Base-by-base conservation (phyloP, 2,888 invertebrate genomes). In the Alitta virens region DNA sequence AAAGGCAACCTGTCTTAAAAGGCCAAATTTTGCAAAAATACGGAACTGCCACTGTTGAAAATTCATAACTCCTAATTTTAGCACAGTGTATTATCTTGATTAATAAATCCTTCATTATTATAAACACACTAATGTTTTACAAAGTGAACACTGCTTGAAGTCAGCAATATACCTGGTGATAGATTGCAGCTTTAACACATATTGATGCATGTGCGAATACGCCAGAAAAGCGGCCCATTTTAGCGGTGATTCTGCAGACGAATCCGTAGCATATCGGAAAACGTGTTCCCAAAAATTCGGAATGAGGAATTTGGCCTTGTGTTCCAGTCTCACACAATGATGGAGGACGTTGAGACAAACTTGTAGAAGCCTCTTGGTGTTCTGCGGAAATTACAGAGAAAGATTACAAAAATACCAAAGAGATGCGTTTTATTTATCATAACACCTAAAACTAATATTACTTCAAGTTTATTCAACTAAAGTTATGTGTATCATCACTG, bases 141-240 rank as follows among this genome's bases (percentile, higher is more conserved):
- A n/a, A n/a, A n/a, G n/a, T n/a, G n/a, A n/a, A n/a, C n/a, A n/a
- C n/a, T n/a, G n/a, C n/a, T n/a, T n/a, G n/a, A n/a, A n/a, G n/a
- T n/a, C n/a, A n/a, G n/a, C n/a, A n/a, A n/a, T n/a, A n/a, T n/a
- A 33, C 33, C 33, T 33, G 12, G 33, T 33, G 12, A 33, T 33
- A 33, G 33, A 33, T n/a, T 46, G 27, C 23, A 49, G 51, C 16
- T 59, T 51, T 21, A 7, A 38, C 23, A 59, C 40, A 21, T 51
- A 59, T 23, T 46, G 27, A 24, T 59, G 52, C 23, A 59, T 59
- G 40, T 59, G 59, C 25, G 59, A 59, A 51, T 50, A 59, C 23
- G 59, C 59, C 38, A 59, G 52, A 40, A 59, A 59, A 16, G 59
- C 59, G 14, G 59, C 59, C 59, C 59, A 59, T 14, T 51, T 50